These are phyloP conservation scores for Drosophila erecta DNA, from an alignment of 1,140 invertebrate genomes.

Conservation along the genomic window DNA sequence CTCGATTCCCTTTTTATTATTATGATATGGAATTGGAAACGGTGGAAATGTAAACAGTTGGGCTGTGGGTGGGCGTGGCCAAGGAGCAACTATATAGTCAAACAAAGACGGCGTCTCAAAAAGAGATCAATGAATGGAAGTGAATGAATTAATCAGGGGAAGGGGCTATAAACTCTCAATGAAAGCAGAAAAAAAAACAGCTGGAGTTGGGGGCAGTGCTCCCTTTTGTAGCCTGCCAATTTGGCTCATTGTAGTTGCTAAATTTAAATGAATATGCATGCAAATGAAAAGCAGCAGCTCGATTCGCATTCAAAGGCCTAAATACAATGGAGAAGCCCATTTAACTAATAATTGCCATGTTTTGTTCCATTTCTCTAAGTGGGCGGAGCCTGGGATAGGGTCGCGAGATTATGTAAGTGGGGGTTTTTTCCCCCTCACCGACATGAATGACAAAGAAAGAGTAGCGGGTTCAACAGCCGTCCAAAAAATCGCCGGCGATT, in stretches of 20 bases:
- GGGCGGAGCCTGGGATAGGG: conserved; percentile 6
- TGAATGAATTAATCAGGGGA: conserved; percentile 41
- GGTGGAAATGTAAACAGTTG: conserved; percentile 24
- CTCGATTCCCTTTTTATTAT: background rate
- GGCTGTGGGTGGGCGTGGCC: conserved; percentile 25
- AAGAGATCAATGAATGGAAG: conserved; percentile 51
- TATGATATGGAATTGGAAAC: conserved; percentile 1
- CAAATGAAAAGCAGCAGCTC: conserved; percentile 60
- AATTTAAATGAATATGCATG: conserved; percentile 62
- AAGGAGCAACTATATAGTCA: background rate
- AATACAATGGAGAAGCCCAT: conserved; percentile 48
- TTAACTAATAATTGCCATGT: conserved; percentile 61
- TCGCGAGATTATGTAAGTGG: background rate
- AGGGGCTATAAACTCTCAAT: conserved; percentile 27
- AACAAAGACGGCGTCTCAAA: conserved; percentile 16
- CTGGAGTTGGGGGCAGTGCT: conserved; percentile 4
- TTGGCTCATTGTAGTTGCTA: conserved; percentile 40
- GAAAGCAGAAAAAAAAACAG: background rate
- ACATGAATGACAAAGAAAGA: conserved; percentile 6
- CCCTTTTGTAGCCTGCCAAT: conserved; percentile 26
- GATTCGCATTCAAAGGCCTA: conserved; percentile 39
- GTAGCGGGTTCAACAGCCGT: conserved; percentile 7
- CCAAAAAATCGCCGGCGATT: background rate
- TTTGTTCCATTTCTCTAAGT: conserved; percentile 33
- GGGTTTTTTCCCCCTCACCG: background rate